These are phyloP conservation scores for Carassius auratus DNA, from an alignment of 2,113 vertebrate species.

Conservation along the genomic window DNA sequence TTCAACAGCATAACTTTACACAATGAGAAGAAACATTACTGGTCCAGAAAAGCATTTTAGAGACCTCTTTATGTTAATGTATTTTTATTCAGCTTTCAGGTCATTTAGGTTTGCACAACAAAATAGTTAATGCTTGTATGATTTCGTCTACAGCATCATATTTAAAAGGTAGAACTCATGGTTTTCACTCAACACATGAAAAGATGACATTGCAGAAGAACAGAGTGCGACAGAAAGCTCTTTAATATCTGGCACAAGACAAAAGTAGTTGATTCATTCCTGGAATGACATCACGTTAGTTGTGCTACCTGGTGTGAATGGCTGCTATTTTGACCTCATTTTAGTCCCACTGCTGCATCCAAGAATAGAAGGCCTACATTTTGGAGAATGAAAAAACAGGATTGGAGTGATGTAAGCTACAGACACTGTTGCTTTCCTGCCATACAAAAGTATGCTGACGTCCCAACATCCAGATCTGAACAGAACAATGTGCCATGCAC, in stretches of 20 bases:
- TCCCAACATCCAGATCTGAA: neutral
- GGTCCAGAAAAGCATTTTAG: neutral
- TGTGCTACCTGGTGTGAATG: conserved; percentile 12
- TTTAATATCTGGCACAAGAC: neutral
- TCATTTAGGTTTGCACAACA: neutral
- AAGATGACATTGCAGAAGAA: neutral
- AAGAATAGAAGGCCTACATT: conserved; percentile 37
- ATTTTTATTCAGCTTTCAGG: neutral
- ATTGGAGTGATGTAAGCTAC: conserved; percentile 6
- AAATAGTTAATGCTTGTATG: neutral
- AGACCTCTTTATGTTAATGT: neutral
- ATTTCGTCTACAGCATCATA: neutral
- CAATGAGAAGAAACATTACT: conserved; percentile 7
- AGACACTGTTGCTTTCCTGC: neutral
- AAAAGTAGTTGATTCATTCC: neutral
- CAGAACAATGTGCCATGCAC: neutral
- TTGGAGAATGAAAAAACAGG: conserved; percentile 25
- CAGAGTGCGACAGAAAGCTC: neutral
- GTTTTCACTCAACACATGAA: neutral
- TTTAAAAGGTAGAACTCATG: neutral
- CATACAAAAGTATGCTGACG: conserved; percentile 13
- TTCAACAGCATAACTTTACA: conserved; percentile 57
- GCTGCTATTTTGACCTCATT: conserved; percentile 34
- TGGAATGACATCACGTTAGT: conserved; percentile 1
- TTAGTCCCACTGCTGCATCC: conserved; percentile 23